Evolutionary conservation across 2,797 vertebrate genomes (phyloP).

Genomic region (Carapus acus): DNA sequence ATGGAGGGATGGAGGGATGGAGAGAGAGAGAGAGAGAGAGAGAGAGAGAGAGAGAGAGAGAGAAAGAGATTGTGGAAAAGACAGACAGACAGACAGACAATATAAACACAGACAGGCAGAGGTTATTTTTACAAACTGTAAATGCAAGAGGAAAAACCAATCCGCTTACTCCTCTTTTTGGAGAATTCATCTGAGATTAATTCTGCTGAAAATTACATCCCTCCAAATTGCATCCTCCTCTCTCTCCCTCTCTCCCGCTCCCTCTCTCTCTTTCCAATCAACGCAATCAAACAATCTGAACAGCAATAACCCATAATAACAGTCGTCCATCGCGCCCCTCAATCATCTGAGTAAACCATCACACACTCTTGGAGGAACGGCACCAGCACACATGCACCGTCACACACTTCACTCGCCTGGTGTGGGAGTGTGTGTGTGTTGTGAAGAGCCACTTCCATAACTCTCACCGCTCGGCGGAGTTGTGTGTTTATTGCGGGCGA

Average conservation of each 20-base stretch:
- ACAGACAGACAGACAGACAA: constrained; percentile 5
- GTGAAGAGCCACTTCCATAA: background rate
- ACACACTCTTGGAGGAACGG: constrained; percentile 1
- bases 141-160: no score
- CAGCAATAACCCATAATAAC: background rate
- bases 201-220: constrained; percentile 7
- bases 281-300: constrained; percentile 6
- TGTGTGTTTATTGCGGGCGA: no score
- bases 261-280: background rate
- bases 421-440: constrained; percentile 12
- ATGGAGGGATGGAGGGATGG: no score
- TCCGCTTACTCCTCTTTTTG: background rate
- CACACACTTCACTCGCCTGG: background rate
- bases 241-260: background rate
- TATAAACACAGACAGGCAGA: background rate
- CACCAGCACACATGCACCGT: constrained; percentile 2
- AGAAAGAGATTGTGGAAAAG: constrained; percentile 18
- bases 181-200: constrained; percentile 9
- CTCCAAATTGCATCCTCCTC: background rate
- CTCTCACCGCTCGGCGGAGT: no score
- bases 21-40: no score
- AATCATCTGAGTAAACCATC: constrained; percentile 8
- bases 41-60: no score
- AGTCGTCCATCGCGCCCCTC: constrained; percentile 15
- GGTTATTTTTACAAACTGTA: no score